Base-by-base conservation (phyloP, 2,888 invertebrate species). In the Eilema depressum region DNA sequence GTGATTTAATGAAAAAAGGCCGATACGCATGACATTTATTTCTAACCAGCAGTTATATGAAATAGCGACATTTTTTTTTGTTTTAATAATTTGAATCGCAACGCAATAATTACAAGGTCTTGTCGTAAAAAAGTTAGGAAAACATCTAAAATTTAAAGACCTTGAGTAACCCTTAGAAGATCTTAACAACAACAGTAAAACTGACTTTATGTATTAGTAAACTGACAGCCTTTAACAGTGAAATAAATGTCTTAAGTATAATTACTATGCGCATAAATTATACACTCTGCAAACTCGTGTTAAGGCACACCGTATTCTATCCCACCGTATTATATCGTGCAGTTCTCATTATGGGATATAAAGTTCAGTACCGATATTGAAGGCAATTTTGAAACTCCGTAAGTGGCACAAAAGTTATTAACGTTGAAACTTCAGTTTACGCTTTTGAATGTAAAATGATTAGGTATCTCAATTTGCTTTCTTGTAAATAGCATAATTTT, bases 361-460 rank as follows among this genome's bases (percentile, higher is more conserved):
- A 81, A 81, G 83, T 79, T 81, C 73, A 74, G 74, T 75, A 70
- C 63, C 63, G 66, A 77, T 74, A 71, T 68, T 70, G 73, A 64
- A 71, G 63, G 65, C 72, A 75, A 79, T 80, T 81, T 79, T 79
- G 76, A 79, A 80, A 82, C 81, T 82, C 59, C 61, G 62, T 74
- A 79, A 78, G 75, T 72, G 73, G 74, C 69, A 71, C 72, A 73
- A 78, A 79, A 79, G 73, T 79, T 79, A 70, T 75, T 76, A 72
- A 63, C 63, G 63, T 69, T 64, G n/a, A 70, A 71, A 77, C 74
- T 76, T 73, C 74, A 72, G 73, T 77, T 83, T 75, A 76, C 57
- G 56, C 60, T 60, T 66, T 66, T 63, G 60, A 71, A 74, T 61
- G 68, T 41, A 17, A 47, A 76, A 75, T 81, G 66, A 62, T 41